These are phyloP conservation scores for Laterallus jamaicensis DNA, from an alignment of 2,113 vertebrate genomes.

Conservation along the genomic window DNA sequence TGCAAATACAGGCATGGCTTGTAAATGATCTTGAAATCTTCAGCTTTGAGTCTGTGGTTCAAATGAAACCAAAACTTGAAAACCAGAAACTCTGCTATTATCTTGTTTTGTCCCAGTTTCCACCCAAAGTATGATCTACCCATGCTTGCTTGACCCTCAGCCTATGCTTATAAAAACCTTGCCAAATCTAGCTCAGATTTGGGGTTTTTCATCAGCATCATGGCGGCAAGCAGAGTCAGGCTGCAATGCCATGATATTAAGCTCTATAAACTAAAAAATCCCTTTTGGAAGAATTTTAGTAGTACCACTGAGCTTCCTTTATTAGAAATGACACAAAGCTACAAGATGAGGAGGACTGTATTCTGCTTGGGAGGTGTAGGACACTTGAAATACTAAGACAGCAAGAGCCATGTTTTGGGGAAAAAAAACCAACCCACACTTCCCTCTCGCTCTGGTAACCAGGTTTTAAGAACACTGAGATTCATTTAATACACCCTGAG, in stretches of 20 bases:
- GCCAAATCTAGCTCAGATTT: neutral
- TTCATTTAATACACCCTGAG: neutral
- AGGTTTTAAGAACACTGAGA: neutral
- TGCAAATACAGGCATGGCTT: neutral
- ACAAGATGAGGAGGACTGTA: neutral
- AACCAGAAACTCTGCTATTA: neutral
- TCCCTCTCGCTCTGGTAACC: neutral
- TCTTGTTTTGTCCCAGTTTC: neutral
- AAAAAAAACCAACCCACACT: neutral
- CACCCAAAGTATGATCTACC: neutral
- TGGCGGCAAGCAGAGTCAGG: neutral
- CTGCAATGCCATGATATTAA: neutral
- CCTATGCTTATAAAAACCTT: neutral
- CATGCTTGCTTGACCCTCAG: neutral
- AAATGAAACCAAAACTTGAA: neutral
- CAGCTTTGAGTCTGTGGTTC: neutral
- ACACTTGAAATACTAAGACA: neutral
- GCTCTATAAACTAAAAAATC: neutral
- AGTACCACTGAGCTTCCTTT: neutral
- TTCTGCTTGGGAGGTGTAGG: neutral
- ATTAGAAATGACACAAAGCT: neutral
- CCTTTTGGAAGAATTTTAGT: neutral
- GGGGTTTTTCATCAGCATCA: neutral
- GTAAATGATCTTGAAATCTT: rapidly evolving
- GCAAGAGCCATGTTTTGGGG: rapidly evolving